A percentile compares a stretch with the other conserved stretches of the same genome.
phyloP scores from a whole-genome alignment of 1,140 invertebrate genomes.

The Lerema accius region DNA sequence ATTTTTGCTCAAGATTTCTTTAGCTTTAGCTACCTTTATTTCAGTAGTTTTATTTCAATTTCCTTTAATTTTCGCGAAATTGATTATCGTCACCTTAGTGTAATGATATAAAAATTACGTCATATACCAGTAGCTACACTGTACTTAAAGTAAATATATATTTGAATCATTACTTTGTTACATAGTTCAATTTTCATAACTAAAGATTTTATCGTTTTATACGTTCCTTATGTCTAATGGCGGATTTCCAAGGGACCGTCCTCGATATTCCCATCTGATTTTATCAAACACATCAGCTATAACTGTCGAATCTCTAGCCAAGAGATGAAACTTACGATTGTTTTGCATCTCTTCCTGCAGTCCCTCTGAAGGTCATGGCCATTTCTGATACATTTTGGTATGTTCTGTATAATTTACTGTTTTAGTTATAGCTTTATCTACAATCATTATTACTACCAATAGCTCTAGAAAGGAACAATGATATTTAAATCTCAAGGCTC shows the following conservation, averaged over 20 bases:
- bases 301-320: slow-evolving; percentile 27
- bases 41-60: slow-evolving; percentile 13
- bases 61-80: no score
- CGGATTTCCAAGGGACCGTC: slow-evolving; percentile 28
- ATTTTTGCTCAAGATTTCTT: slow-evolving; percentile 18
- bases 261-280: slow-evolving; percentile 20
- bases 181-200: slow-evolving; percentile 1
- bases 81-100: no score
- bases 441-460: slow-evolving; percentile 19
- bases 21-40: slow-evolving; percentile 15
- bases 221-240: slow-evolving; percentile 9
- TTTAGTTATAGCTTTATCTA: slow-evolving; percentile 23
- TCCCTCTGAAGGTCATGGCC: slow-evolving; percentile 18
- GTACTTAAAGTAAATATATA: no score
- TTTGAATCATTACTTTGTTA: not conserved
- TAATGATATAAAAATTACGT: slow-evolving; percentile 3
- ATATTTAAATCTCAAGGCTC: slow-evolving; percentile 55
- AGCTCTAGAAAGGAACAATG: slow-evolving; percentile 41
- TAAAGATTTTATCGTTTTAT: slow-evolving; percentile 1
- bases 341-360: slow-evolving; percentile 30
- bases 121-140: no score
- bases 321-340: slow-evolving; percentile 28
- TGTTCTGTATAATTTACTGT: slow-evolving; percentile 17
- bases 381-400: slow-evolving; percentile 21
- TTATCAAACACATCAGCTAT: slow-evolving; percentile 26